These are phyloP conservation scores for Cybosia mesomella DNA, from an alignment of 2,888 invertebrate species.

Conservation along the genomic window DNA sequence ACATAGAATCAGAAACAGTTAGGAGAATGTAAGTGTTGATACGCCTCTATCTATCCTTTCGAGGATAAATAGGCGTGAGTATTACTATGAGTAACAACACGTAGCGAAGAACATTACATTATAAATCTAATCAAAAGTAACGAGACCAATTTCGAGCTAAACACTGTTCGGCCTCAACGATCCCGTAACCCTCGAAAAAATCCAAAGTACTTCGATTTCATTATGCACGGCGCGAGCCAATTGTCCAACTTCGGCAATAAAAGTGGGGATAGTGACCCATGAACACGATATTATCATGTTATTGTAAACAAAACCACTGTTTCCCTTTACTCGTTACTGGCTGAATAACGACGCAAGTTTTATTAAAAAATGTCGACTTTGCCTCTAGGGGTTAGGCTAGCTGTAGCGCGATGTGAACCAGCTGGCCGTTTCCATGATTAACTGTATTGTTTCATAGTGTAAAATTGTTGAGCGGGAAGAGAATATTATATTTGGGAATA, in stretches of 20 bases:
- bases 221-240: conserved; percentile 43
- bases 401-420: neutral
- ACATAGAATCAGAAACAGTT: neutral
- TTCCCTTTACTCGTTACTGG: conserved; percentile 31
- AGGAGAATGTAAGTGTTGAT: too few relatives aligned
- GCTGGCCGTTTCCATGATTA: neutral
- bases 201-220: conserved; percentile 39
- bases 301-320: conserved; percentile 52
- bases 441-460: neutral
- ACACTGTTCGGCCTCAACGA: conserved; percentile 31
- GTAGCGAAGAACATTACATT: neutral
- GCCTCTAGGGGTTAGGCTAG: conserved; percentile 20
- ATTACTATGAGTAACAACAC: neutral
- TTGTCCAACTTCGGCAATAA: conserved; percentile 49
- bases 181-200: conserved; percentile 27
- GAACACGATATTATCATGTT: conserved; percentile 49
- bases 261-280: conserved; percentile 46
- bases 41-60: neutral
- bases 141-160: conserved; percentile 23
- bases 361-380: conserved; percentile 47
- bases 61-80: neutral
- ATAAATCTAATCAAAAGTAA: conserved; percentile 10
- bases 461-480: neutral
- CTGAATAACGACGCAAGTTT: conserved; percentile 49
- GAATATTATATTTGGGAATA: neutral